These are phyloP conservation scores for Saxidomus purpurata DNA, from an alignment of 1,140 invertebrate genomes.

Conservation along the genomic window DNA sequence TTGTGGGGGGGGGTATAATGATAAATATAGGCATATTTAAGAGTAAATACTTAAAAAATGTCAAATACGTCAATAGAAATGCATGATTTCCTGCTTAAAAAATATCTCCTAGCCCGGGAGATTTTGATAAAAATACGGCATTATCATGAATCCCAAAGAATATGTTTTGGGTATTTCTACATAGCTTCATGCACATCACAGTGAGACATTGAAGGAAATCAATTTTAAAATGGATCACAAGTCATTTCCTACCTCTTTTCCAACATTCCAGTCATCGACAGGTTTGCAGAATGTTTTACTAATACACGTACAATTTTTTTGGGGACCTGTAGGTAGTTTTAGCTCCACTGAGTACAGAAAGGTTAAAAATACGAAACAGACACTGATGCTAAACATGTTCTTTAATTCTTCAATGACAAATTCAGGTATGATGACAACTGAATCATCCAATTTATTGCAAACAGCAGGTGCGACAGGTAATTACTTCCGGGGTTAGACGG, in stretches of 20 bases:
- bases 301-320: background rate
- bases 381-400: background rate
- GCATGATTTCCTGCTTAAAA: too few relatives aligned
- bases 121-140: too few relatives aligned
- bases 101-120: too few relatives aligned
- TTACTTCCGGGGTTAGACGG: conserved; percentile 40
- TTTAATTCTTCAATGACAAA: background rate
- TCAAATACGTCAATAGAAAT: too few relatives aligned
- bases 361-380: background rate
- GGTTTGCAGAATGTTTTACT: background rate
- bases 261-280: background rate
- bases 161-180: too few relatives aligned
- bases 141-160: too few relatives aligned
- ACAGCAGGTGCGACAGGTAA: conserved; percentile 41
- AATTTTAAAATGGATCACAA: too few relatives aligned
- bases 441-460: background rate
- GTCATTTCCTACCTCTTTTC: background rate
- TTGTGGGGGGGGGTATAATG: too few relatives aligned
- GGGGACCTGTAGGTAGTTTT: background rate
- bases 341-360: background rate
- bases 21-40: too few relatives aligned
- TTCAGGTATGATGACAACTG: background rate
- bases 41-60: too few relatives aligned
- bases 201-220: too few relatives aligned
- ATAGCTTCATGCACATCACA: too few relatives aligned